A percentile compares a stretch with the other conserved stretches of the same genome.
Evolutionary conservation across 2,797 vertebrate genomes (phyloP).

Genomic region (Neosilurus hyrtlii): DNA sequence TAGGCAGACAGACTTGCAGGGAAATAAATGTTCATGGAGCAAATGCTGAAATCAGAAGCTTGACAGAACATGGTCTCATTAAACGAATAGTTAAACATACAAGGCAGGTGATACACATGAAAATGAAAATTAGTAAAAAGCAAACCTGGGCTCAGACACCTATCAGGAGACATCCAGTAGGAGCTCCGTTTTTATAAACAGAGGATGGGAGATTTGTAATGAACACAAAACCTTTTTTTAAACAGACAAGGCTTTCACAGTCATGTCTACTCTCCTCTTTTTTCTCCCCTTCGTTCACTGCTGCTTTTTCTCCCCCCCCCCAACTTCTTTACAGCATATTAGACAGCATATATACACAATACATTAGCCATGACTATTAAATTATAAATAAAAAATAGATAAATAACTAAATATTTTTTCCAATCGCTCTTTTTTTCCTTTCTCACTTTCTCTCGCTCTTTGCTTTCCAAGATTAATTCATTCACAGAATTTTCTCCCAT

Average conservation of each 20-base stretch:
- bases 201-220: constrained; percentile 3
- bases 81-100: too few species aligned
- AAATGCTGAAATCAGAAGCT: too few species aligned
- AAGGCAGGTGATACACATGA: too few species aligned
- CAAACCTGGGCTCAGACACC: too few species aligned
- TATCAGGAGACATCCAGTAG: too few species aligned
- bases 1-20: too few species aligned
- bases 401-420: neutral
- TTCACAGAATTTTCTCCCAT: constrained; percentile 25
- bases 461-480: constrained; percentile 22
- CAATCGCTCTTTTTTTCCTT: neutral
- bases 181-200: neutral
- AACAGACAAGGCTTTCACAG: constrained; percentile 16
- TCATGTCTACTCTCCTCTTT: neutral
- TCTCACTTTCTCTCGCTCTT: constrained; percentile 7
- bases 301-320: neutral
- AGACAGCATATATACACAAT: neutral
- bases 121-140: too few species aligned
- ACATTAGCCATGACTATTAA: neutral
- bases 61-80: too few species aligned
- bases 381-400: neutral
- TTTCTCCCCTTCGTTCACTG: neutral
- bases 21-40: too few species aligned
- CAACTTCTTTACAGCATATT: neutral
- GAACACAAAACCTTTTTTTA: neutral